These are phyloP conservation scores for Andricus quercusramuli DNA, from an alignment of 2,888 invertebrate genomes.

Conservation along the genomic window DNA sequence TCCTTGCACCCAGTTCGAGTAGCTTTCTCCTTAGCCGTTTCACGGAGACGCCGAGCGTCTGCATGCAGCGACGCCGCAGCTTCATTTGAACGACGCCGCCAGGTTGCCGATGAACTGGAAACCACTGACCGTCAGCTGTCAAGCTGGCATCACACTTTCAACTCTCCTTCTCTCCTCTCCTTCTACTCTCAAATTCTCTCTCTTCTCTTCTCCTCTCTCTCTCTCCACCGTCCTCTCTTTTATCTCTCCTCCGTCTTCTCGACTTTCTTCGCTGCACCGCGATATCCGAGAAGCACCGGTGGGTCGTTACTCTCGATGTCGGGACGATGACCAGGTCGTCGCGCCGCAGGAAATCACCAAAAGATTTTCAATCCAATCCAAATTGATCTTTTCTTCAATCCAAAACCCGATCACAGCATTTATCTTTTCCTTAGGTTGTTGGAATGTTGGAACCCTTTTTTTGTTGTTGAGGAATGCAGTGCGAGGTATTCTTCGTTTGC, in stretches of 20 bases:
- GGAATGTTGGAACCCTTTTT: neutral
- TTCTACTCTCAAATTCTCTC: slow-evolving; percentile 8
- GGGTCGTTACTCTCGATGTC: slow-evolving; percentile 38
- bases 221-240: slow-evolving; percentile 28
- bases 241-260: slow-evolving; percentile 47
- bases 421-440: slow-evolving; percentile 6
- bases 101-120: slow-evolving; percentile 72
- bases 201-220: slow-evolving; percentile 23
- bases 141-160: slow-evolving; percentile 52
- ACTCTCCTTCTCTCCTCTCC: slow-evolving; percentile 19
- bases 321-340: slow-evolving; percentile 35
- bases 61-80: slow-evolving; percentile 77
- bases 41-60: slow-evolving; percentile 77
- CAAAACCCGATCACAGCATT: slow-evolving; percentile 1
- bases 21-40: slow-evolving; percentile 76
- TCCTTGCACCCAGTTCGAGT: slow-evolving; percentile 74
- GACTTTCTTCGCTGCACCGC: slow-evolving; percentile 34
- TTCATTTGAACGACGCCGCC: slow-evolving; percentile 77
- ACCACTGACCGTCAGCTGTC: slow-evolving; percentile 64
- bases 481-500: slow-evolving; percentile 12
- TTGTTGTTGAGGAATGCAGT: slow-evolving; percentile 23
- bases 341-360: slow-evolving; percentile 1
- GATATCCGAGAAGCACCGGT: slow-evolving; percentile 37
- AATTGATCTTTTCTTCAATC: neutral
- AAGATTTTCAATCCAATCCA: neutral